Conservation (phyloP, 2,113 vertebrate genomes). For the Sterna hirundo region DNA sequence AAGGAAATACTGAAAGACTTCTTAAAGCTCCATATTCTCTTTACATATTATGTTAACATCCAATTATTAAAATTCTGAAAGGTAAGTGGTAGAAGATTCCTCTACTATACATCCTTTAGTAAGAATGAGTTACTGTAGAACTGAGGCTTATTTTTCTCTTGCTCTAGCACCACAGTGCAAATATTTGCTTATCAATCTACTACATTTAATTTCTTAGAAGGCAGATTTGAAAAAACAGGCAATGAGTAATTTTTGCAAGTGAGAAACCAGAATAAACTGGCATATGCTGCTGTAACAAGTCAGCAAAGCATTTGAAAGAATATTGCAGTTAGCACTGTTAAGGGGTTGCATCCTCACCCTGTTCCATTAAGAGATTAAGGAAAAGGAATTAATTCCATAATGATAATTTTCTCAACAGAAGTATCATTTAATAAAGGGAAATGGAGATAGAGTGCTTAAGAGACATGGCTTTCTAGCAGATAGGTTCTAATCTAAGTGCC, state of each 20-base stretch:
- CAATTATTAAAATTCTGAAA: not conserved
- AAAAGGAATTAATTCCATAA: not conserved
- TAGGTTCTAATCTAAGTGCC: not conserved
- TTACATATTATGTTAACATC: not conserved
- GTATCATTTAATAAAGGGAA: not conserved
- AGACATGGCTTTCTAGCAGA: not conserved
- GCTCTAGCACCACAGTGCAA: not conserved
- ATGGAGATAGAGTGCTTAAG: not conserved
- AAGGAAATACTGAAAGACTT: not conserved
- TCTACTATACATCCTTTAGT: not conserved
- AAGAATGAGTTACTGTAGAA: not conserved
- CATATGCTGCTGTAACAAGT: not conserved
- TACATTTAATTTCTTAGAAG: not conserved
- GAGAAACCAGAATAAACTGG: not conserved
- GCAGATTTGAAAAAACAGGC: not conserved
- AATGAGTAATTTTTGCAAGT: not conserved
- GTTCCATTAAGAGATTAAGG: not conserved
- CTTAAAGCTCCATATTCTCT: not conserved
- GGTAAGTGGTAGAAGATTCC: not conserved
- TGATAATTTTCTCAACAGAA: not conserved
- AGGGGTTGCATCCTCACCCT: not conserved
- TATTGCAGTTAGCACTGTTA: too few relatives aligned
- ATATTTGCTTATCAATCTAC: not conserved
- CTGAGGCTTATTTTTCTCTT: not conserved
- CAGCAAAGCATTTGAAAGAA: not conserved